Conservation (phyloP, 2,113 vertebrate genomes). For the Pardalotus punctatus region DNA sequence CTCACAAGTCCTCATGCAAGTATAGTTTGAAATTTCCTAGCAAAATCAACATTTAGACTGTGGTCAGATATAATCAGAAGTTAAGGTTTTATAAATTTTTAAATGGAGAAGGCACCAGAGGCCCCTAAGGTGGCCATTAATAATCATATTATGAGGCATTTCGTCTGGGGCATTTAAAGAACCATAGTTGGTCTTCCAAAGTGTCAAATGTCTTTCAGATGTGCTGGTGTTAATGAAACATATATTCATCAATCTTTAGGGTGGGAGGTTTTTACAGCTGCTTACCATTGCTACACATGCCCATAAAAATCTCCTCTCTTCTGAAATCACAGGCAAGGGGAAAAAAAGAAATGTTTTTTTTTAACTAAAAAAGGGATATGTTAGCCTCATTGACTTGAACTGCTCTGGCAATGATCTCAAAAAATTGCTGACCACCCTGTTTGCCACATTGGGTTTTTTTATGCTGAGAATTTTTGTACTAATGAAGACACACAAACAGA, state of each 20-base stretch:
- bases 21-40: not conserved
- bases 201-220: slow-evolving; percentile 67
- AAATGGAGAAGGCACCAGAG: not conserved
- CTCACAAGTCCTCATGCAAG: not conserved
- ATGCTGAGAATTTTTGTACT: not conserved
- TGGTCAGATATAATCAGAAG: not conserved
- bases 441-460: not conserved
- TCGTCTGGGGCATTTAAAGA: slow-evolving; percentile 19
- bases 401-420: not conserved
- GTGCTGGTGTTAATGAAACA: slow-evolving; percentile 59
- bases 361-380: slow-evolving; percentile 13
- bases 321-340: slow-evolving; percentile 12
- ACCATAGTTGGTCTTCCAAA: slow-evolving; percentile 32
- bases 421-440: slow-evolving; percentile 18
- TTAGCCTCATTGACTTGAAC: not conserved
- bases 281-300: slow-evolving; percentile 35
- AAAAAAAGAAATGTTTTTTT: slow-evolving; percentile 21
- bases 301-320: slow-evolving; percentile 46
- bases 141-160: not conserved
- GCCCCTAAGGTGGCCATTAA: not conserved
- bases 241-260: slow-evolving; percentile 33
- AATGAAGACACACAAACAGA: not conserved
- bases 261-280: slow-evolving; percentile 37
- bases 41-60: not conserved
- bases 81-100: not conserved